Percentiles rank a stretch among this genome's conserved stretches.
These are phyloP conservation scores for Elachura formosa DNA, from an alignment of 2,113 vertebrate genomes.

Conservation along the genomic window DNA sequence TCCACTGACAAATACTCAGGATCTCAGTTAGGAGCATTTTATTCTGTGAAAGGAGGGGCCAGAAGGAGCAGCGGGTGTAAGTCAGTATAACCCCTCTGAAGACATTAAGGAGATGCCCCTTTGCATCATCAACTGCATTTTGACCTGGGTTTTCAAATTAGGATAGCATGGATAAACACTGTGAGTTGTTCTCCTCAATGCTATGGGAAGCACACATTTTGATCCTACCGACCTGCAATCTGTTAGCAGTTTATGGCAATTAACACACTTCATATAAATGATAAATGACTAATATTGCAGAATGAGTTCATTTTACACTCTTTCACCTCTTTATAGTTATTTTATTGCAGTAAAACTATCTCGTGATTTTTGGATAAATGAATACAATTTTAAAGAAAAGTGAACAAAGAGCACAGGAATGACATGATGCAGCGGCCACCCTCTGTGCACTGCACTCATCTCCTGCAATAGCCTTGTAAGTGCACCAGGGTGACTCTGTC, in stretches of 20 bases:
- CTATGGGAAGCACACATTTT: conserved; percentile 14
- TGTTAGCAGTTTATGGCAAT: conserved; percentile 30
- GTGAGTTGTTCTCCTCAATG: neutral
- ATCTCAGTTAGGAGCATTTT: neutral
- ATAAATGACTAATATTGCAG: conserved; percentile 27
- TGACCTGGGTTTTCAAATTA: neutral
- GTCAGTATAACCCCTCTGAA: neutral
- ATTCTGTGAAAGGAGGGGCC: neutral
- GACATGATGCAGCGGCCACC: neutral
- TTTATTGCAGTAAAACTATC: neutral
- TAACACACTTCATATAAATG: conserved; percentile 34
- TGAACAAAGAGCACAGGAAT: neutral
- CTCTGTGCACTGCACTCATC: neutral
- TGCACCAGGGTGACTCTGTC: neutral
- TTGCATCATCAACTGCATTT: neutral
- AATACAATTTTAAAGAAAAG: neutral
- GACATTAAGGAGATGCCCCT: neutral
- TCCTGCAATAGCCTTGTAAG: neutral
- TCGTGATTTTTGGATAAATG: neutral
- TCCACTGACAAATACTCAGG: neutral
- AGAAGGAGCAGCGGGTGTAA: neutral
- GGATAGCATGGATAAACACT: neutral
- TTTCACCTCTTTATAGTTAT: neutral
- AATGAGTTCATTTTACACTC: neutral
- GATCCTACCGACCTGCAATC: conserved; percentile 30